Conservation (phyloP, 2,113 vertebrate species). For the Equus quagga region DNA sequence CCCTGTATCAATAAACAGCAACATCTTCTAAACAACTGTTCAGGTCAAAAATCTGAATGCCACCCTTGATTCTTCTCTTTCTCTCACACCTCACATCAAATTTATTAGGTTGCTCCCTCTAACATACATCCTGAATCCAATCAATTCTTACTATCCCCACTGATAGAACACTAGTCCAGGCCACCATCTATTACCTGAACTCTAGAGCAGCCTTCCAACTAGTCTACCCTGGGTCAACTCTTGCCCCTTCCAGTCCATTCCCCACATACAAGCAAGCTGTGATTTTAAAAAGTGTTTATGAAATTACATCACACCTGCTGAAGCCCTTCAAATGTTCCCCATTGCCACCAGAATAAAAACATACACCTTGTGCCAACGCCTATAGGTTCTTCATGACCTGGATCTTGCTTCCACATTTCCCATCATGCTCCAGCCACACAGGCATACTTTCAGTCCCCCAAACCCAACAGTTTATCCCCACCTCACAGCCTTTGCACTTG, state of each 20-base stretch:
- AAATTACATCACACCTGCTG: not conserved
- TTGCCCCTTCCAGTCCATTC: not conserved
- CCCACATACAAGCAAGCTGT: not conserved
- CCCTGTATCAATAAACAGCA: not conserved
- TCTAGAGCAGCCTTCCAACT: not conserved
- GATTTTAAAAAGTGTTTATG: not conserved
- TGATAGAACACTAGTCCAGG: not conserved
- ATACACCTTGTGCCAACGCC: not conserved
- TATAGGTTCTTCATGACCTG: not conserved
- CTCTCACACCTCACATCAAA: not conserved
- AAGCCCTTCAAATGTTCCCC: not conserved
- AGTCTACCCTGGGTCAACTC: not conserved
- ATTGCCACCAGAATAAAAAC: not conserved
- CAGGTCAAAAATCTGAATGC: not conserved
- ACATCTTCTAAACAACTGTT: not conserved
- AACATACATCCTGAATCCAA: not conserved
- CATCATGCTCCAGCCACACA: not conserved
- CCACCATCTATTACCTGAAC: not conserved
- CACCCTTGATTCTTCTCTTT: not conserved
- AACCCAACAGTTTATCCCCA: not conserved
- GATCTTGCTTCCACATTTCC: not conserved
- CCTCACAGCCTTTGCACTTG: not conserved
- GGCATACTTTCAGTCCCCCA: not conserved
- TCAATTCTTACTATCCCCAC: not conserved
- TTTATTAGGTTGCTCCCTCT: not conserved